Evolutionary conservation across 2,888 invertebrate genomes (phyloP).

Genomic region (Melitaea athalia): DNA sequence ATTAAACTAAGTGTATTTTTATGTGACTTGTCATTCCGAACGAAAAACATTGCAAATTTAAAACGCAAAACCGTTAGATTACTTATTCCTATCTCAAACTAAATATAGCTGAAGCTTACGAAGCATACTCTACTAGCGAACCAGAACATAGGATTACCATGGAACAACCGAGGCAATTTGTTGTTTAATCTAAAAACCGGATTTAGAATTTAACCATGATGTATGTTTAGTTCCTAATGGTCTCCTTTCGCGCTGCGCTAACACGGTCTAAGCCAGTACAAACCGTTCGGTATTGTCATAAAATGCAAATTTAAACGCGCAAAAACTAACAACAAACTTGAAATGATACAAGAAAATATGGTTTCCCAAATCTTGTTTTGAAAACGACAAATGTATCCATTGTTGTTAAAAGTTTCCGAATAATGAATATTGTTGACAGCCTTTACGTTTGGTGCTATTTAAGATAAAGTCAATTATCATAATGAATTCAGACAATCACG

Average conservation of each 20-base stretch:
- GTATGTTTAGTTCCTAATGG: constrained; percentile 34
- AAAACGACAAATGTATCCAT: not conserved
- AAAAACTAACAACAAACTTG: not conserved
- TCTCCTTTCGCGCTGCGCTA: constrained; percentile 21
- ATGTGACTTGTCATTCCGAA: not conserved
- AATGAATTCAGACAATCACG: constrained; percentile 45
- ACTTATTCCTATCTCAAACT: constrained; percentile 29
- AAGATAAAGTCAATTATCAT: constrained; percentile 39
- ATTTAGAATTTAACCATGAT: constrained; percentile 36
- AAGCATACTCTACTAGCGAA: constrained; percentile 27
- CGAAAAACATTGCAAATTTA: constrained; percentile 20
- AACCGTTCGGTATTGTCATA: constrained; percentile 17
- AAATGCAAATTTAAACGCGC: constrained; percentile 10
- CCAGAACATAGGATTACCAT: constrained; percentile 34
- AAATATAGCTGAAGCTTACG: constrained; percentile 36
- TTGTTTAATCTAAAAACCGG: constrained; percentile 41
- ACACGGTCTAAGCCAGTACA: constrained; percentile 21
- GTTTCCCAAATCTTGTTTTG: not conserved
- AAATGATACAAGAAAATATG: not conserved
- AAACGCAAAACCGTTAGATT: constrained; percentile 33
- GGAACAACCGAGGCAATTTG: constrained; percentile 40
- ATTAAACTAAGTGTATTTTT: not conserved
- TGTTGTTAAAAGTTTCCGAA: not conserved
- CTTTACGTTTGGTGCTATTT: constrained; percentile 9
- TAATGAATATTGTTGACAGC: not conserved